Conservation (phyloP, 2,888 invertebrate species). For the Elaeidobius kamerunicus region DNA sequence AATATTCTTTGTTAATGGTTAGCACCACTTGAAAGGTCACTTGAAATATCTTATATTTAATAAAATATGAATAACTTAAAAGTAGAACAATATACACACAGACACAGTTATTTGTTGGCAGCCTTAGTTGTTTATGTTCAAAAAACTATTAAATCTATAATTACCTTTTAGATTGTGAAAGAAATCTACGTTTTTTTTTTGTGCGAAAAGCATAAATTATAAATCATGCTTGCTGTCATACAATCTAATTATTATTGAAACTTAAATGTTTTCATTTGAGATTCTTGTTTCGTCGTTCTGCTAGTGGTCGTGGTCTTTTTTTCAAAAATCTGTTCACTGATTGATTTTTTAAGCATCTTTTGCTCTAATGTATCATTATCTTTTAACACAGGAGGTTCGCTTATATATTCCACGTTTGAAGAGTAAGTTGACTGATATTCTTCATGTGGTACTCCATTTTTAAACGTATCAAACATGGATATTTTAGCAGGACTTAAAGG, state of each 20-base stretch:
- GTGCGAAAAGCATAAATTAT: too few relatives aligned
- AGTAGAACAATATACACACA: too few relatives aligned
- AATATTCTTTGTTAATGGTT: conserved; percentile 17
- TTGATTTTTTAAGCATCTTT: conserved; percentile 64
- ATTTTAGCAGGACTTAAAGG: conserved; percentile 36
- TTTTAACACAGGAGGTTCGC: conserved; percentile 44
- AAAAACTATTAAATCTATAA: too few relatives aligned
- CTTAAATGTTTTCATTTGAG: conserved; percentile 48
- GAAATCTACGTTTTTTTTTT: too few relatives aligned
- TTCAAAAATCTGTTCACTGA: conserved; percentile 66
- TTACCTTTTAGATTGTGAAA: too few relatives aligned
- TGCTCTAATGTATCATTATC: conserved; percentile 62
- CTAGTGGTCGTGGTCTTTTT: conserved; percentile 66
- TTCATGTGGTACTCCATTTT: conserved; percentile 38
- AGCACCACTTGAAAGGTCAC: conserved; percentile 43
- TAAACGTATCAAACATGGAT: conserved; percentile 39
- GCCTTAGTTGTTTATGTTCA: too few relatives aligned
- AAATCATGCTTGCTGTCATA: too few relatives aligned
- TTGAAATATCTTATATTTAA: too few relatives aligned
- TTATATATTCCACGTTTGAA: conserved; percentile 44
- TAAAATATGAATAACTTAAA: too few relatives aligned
- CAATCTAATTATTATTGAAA: conserved; percentile 33
- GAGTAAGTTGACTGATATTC: conserved; percentile 43
- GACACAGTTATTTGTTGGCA: too few relatives aligned
- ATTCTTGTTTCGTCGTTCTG: conserved; percentile 48